phyloP scores from a whole-genome alignment of 2,113 vertebrate genomes.

The Melospiza georgiana region DNA sequence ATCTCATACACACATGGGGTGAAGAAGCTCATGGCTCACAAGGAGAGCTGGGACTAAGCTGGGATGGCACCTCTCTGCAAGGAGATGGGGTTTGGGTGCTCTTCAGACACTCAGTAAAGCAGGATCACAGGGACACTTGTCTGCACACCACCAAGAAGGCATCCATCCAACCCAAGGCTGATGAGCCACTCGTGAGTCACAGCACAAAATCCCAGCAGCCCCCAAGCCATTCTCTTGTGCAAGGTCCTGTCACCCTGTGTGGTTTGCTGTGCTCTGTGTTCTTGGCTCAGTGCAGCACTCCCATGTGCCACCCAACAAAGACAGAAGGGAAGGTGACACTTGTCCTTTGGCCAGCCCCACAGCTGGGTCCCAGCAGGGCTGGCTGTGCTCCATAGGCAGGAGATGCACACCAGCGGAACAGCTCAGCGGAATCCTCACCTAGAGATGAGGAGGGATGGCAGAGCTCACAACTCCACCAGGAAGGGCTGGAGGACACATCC shows the following conservation, averaged over 20 bases:
- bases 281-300: background rate
- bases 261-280: background rate
- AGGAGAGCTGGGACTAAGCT: accelerated
- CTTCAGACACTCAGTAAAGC: background rate
- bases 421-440: background rate
- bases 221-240: accelerated
- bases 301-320: accelerated
- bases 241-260: background rate
- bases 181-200: background rate
- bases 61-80: background rate
- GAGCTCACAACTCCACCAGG: background rate
- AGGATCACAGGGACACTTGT: background rate
- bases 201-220: background rate
- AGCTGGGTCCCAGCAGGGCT: background rate
- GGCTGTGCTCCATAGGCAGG: background rate
- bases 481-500: background rate
- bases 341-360: background rate
- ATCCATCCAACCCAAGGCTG: accelerated
- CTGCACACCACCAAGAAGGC: no score
- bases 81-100: accelerated
- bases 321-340: background rate
- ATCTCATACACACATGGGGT: background rate
- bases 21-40: background rate
- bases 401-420: background rate
- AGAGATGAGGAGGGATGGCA: background rate